Base-by-base conservation (phyloP, 2,797 vertebrate species). In the Acrossocheilus wenchowensis region DNA sequence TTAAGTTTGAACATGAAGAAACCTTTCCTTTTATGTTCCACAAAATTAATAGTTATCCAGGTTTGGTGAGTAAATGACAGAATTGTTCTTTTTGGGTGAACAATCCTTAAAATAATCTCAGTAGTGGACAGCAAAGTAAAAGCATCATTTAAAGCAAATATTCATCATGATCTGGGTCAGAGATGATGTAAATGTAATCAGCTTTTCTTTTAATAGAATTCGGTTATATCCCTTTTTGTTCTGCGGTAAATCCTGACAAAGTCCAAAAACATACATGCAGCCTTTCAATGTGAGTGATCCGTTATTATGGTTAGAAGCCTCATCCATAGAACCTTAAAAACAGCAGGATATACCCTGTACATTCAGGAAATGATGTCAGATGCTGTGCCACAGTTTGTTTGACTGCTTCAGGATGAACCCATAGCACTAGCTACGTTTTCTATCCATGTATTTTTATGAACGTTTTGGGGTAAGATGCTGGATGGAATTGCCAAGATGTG, bases 141-240 rank as follows among this genome's bases (percentile, higher is more conserved):
- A 66, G 78, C n/a, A 45, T 64, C 7, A 30, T 64, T 64, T 74
- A 43, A 77, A 81, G 45, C 48, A 78, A 43, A 69, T 12, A 60
- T 8, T 64, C 52, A 72, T 78, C 57, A 85, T 60, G 34, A 85
- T 69, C 23, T 78, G 83, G 62, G 75, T 80, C 69, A 85, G 75
- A 72, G 78, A 77, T 74, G n/a, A 84, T 64, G 19, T 48, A 48
- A 78, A 41, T 52, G 57, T 84, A 78, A 64, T 84, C 60, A 78
- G 60, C 60, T 84, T 84, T 68, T 66, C 48, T 48, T 36, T 73
- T 48, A 75, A 66, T 84, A 77, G 39, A 74, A 57, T 83, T 74
- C 26, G 3, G 34, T 83, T 71, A 75, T 34, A 80, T 66, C 78
- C 78, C 78, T 50, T 68, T 64, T 19, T 66, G 79, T 80, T 21